Conservation (phyloP, 2,797 vertebrate genomes). For the Apogon talboti region DNA sequence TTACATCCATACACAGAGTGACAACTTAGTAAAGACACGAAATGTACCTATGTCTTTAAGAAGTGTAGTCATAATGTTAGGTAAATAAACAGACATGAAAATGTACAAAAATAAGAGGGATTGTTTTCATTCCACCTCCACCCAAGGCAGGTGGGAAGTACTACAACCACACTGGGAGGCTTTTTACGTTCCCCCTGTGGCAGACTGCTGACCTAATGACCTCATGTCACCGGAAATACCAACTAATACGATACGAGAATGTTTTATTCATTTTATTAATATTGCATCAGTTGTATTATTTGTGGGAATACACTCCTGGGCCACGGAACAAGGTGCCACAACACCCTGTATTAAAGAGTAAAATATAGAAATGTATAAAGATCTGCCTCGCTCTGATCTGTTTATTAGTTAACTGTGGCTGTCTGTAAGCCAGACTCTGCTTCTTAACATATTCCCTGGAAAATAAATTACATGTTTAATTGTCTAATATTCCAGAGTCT, state of each 20-base stretch:
- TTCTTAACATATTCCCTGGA: not conserved
- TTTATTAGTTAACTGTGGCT: constrained; percentile 26
- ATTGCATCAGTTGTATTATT: constrained; percentile 51
- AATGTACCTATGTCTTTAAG: not conserved
- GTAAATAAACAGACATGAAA: constrained; percentile 47
- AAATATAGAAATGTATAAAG: constrained; percentile 10
- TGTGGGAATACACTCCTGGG: constrained; percentile 30
- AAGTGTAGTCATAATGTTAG: constrained; percentile 19
- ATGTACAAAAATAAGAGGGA: not conserved
- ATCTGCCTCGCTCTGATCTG: constrained; percentile 7
- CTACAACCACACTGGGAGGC: constrained; percentile 30
- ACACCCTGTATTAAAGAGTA: constrained; percentile 11
- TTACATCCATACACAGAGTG: constrained; percentile 31
- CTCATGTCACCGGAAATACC: constrained; percentile 66
- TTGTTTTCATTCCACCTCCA: constrained; percentile 1
- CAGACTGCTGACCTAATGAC: constrained; percentile 60
- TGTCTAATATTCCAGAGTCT: not conserved
- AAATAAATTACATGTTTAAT: not conserved
- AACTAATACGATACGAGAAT: constrained; percentile 59
- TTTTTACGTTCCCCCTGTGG: constrained; percentile 50
- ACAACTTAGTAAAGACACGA: constrained; percentile 37
- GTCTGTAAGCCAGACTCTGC: constrained; percentile 16
- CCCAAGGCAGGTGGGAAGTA: constrained; percentile 40
- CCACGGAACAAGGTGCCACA: constrained; percentile 17
- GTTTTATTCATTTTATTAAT: constrained; percentile 75